These are phyloP conservation scores for Genyomyrus donnyi DNA, from an alignment of 2,113 vertebrate genomes.

Conservation along the genomic window DNA sequence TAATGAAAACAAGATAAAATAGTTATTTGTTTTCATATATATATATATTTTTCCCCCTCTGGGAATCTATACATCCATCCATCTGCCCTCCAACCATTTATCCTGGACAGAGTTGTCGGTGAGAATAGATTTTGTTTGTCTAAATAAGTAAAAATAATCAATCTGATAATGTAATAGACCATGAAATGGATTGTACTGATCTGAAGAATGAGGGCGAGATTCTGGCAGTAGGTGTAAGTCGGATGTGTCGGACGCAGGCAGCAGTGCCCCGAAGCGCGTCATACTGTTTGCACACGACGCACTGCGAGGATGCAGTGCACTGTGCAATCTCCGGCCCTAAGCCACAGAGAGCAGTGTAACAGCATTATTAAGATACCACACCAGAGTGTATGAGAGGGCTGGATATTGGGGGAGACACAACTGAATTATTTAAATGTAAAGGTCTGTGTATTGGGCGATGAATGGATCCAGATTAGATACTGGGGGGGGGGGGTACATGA, in stretches of 20 bases:
- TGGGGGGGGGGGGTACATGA: not conserved
- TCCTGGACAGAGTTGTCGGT: not conserved
- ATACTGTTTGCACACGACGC: not conserved
- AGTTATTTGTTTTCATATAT: not conserved
- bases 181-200: not conserved
- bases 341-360: not conserved
- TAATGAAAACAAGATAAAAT: not conserved
- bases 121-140: not conserved
- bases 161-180: not conserved
- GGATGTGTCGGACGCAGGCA: not conserved
- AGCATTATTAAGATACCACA: not conserved
- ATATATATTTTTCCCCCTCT: not conserved
- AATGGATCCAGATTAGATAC: not conserved
- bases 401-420: not conserved
- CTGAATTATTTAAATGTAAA: not conserved
- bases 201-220: not conserved
- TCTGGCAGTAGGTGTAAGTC: not conserved
- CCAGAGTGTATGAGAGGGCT: not conserved
- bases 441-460: not conserved
- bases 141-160: not conserved
- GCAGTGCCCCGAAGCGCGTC: not conserved
- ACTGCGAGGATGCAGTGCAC: too few relatives aligned
- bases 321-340: not conserved
- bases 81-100: not conserved
- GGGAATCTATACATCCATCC: not conserved